Base-by-base conservation (phyloP, 2,888 invertebrate genomes). In the Suillia variegata region DNA sequence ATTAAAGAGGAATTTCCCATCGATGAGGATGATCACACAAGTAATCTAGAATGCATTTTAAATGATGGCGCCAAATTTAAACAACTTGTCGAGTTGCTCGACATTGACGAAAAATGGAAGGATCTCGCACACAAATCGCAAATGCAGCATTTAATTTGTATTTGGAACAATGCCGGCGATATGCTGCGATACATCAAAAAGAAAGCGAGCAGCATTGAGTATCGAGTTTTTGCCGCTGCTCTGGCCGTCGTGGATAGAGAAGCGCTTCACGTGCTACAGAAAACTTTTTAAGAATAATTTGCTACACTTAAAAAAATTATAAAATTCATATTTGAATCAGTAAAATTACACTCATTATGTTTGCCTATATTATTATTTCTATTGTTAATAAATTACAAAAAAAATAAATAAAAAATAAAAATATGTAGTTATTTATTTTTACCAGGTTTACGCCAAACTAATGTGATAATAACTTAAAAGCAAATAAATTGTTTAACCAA, bases 101-200 rank as follows among this genome's bases (percentile, higher is more conserved):
- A 89, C 75, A 77, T 79, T 62, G 78, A 84, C 18, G 83, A 84
- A 50, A 85, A 84, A 21, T 90, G 89, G 90, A 83, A 84, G 48
- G 81, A 80, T 62, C 78, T 91, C 18, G 88, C 87, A 0, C 75
- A 78, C 13, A 80, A 85, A 1, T 78, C 88, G 52, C 82, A 85
- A 5, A 82, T 86, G 54, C 84, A 84, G 34, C 79, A 85, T 45
- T 78, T 85, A 49, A 69, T 83, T 1, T 83, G 83, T 52, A 82
- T 86, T 67, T 85, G 86, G 76, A 85, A 85, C 68, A 86, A 87
- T 38, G 84, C 88, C 0, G 79, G 82, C 58, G 83, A 84, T 1
- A 82, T 90, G 67, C 81, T 91, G 0, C 82, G 82, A 47, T 85
- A 86, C 59, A 64, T 78, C 31, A 68, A 70, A 18, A 65, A 66